phyloP scores from a whole-genome alignment of 1,140 invertebrate species.

The Scaptomyza montana region DNA sequence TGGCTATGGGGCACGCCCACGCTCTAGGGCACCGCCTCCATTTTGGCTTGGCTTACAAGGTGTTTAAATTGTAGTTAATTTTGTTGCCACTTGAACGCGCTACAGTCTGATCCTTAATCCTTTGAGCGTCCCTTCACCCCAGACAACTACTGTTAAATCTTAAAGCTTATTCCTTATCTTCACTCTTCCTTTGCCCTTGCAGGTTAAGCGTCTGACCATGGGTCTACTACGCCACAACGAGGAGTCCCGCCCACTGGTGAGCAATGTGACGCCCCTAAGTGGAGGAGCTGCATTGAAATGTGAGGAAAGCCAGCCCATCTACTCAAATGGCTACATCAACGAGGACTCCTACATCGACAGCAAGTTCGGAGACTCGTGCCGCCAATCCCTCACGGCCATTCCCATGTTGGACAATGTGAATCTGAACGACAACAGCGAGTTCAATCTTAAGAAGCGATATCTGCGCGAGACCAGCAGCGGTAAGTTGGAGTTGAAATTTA shows the following conservation, averaged over 20 bases:
- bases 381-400: constrained; percentile 75
- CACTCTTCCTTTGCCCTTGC: not conserved
- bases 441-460: constrained; percentile 80
- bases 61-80: constrained; percentile 82
- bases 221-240: constrained; percentile 83
- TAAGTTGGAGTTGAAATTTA: constrained; percentile 24
- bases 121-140: constrained; percentile 23
- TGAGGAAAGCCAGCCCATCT: constrained; percentile 80
- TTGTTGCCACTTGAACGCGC: constrained; percentile 75
- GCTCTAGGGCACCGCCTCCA: not conserved
- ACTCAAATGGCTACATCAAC: constrained; percentile 88
- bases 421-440: constrained; percentile 79
- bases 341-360: constrained; percentile 86
- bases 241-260: constrained; percentile 86
- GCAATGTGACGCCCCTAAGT: constrained; percentile 58
- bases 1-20: constrained; percentile 53
- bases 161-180: constrained; percentile 24
- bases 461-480: constrained; percentile 77
- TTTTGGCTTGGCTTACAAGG: constrained; percentile 64
- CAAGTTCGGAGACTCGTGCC: constrained; percentile 79
- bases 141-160: constrained; percentile 34
- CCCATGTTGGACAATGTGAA: constrained; percentile 78
- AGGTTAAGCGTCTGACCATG: constrained; percentile 81
- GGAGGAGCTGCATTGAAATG: constrained; percentile 75
- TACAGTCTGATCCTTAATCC: constrained; percentile 24